phyloP scores from a whole-genome alignment of 2,797 vertebrate genomes.

The Trematomus bernacchii region DNA sequence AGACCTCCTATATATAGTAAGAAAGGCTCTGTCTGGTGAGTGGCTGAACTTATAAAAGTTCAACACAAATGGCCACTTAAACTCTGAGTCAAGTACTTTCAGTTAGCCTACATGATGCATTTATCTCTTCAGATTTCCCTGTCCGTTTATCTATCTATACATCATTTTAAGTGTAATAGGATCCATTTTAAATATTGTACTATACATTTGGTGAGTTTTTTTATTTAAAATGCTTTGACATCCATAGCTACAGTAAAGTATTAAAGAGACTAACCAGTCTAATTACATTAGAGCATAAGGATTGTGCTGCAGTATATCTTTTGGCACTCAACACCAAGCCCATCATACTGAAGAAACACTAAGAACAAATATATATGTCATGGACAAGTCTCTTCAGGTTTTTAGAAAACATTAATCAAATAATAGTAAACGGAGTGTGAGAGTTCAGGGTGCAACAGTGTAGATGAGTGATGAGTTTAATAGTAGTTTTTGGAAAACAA shows the following conservation, averaged over 20 bases:
- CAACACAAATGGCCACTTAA: conserved; percentile 33
- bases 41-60: conserved; percentile 18
- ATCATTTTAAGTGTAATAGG: conserved; percentile 23
- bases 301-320: not conserved
- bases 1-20: not conserved
- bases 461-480: too few species aligned
- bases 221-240: conserved; percentile 29
- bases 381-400: too few species aligned
- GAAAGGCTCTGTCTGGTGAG: not conserved
- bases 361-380: too few species aligned
- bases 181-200: not conserved
- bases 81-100: conserved; percentile 27
- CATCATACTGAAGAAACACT: too few species aligned
- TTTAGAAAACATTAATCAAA: too few species aligned
- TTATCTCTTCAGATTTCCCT: conserved; percentile 34
- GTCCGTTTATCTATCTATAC: conserved; percentile 23
- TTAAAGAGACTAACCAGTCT: not conserved
- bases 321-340: not conserved
- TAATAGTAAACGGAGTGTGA: too few species aligned
- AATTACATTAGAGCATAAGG: too few species aligned
- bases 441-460: too few species aligned
- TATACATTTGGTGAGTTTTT: conserved; percentile 4
- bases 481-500: too few species aligned
- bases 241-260: not conserved
- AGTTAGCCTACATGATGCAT: conserved; percentile 28